A percentile compares a stretch with the other conserved stretches of the same genome.
These are phyloP conservation scores for Montipora capricornis DNA, from an alignment of 64 coral and sea anemone genomes.

Conservation along the genomic window DNA sequence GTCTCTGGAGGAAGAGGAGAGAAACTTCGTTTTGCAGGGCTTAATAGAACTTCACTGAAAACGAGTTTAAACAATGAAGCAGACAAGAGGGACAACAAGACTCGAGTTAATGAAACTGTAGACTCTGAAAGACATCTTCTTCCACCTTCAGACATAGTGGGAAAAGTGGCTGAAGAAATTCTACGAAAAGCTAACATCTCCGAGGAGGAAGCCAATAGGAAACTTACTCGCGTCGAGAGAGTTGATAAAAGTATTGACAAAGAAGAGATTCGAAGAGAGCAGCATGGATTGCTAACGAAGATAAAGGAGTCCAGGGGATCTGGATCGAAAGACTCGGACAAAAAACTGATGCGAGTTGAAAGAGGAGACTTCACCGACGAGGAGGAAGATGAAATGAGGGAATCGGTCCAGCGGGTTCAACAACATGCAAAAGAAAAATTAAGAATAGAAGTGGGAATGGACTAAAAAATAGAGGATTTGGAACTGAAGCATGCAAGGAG, in stretches of 20 bases:
- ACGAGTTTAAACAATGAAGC: neutral
- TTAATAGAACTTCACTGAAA: neutral
- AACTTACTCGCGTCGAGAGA: slow-evolving; percentile 59
- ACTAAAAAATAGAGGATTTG: slow-evolving; percentile 1
- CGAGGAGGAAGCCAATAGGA: slow-evolving; percentile 58
- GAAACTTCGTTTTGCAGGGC: slow-evolving; percentile 16
- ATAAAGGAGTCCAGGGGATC: slow-evolving; percentile 5
- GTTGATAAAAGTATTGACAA: slow-evolving; percentile 53
- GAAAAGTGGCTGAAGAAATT: slow-evolving; percentile 64
- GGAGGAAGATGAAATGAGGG: neutral
- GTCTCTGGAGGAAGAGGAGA: neutral
- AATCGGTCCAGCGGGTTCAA: neutral
- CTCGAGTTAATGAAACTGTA: neutral
- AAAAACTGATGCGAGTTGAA: slow-evolving; percentile 44
- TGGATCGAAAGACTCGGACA: neutral
- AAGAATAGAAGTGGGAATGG: neutral
- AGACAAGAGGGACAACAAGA: neutral
- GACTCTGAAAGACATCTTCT: neutral
- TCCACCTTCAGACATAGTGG: slow-evolving; percentile 68
- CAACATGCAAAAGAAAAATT: neutral
- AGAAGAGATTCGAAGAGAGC: neutral
- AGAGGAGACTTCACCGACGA: slow-evolving; percentile 36
- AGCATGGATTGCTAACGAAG: slow-evolving; percentile 9
- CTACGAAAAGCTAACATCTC: slow-evolving; percentile 46
- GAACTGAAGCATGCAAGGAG: slow-evolving; percentile 15